Conservation (phyloP, 1,140 invertebrate genomes). For the Harpegnathos saltator region DNA sequence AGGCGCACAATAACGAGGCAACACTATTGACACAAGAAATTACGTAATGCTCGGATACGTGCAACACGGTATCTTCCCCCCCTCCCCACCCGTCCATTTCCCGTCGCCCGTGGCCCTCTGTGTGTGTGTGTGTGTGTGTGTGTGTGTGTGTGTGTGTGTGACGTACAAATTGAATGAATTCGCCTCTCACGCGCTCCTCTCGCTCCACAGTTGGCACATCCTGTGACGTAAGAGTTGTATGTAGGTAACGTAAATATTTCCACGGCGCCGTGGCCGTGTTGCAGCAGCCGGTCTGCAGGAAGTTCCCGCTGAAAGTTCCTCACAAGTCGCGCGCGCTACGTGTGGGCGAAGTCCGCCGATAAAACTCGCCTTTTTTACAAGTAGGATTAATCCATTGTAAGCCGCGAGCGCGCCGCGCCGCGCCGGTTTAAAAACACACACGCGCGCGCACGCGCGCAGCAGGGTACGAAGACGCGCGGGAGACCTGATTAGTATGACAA, state of each 20-base stretch:
- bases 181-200: too few relatives aligned
- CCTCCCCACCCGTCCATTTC: too few relatives aligned
- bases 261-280: too few relatives aligned
- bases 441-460: background rate
- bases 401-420: too few relatives aligned
- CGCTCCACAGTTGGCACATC: background rate
- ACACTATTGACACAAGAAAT: constrained; percentile 37
- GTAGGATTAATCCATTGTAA: constrained; percentile 45
- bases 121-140: too few relatives aligned
- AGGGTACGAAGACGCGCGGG: constrained; percentile 41
- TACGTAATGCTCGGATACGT: constrained; percentile 18
- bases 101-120: too few relatives aligned
- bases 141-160: too few relatives aligned
- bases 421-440: constrained; percentile 48
- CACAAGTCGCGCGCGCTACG: too few relatives aligned
- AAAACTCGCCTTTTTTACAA: constrained; percentile 52
- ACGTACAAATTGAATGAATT: background rate
- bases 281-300: too few relatives aligned
- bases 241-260: constrained; percentile 1
- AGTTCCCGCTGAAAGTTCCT: constrained; percentile 6
- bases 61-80: background rate
- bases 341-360: background rate
- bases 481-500: constrained; percentile 59
- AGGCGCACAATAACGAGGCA: constrained; percentile 26
- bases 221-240: background rate